These are phyloP conservation scores for Acromyrmex heyeri DNA, from an alignment of 1,140 invertebrate species.

Conservation along the genomic window DNA sequence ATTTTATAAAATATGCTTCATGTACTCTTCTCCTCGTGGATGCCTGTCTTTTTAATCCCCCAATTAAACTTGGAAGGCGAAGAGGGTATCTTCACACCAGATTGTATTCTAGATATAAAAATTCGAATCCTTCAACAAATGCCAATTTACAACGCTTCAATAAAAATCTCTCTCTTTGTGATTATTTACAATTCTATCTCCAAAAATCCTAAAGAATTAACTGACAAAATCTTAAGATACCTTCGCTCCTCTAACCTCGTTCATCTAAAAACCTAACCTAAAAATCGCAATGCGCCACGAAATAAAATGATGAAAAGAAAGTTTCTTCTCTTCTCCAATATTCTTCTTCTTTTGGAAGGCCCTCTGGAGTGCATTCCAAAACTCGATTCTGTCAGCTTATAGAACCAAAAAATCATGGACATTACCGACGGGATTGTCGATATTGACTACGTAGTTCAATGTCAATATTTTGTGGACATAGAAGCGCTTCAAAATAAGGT, in stretches of 20 bases:
- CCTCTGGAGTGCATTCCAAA: no score
- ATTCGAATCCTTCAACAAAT: not conserved
- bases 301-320: no score
- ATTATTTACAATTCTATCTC: not conserved
- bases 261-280: not conserved
- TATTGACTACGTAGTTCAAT: no score
- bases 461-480: no score
- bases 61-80: not conserved
- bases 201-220: not conserved
- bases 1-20: not conserved
- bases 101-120: not conserved
- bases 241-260: no score
- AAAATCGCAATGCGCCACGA: no score
- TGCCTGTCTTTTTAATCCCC: not conserved
- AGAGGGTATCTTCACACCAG: not conserved
- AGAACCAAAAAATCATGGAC: no score
- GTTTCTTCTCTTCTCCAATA: no score
- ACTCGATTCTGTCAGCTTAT: no score
- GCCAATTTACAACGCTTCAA: not conserved
- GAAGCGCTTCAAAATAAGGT: no score
- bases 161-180: not conserved
- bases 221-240: not conserved
- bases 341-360: no score
- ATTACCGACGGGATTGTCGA: no score
- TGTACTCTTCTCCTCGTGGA: not conserved